Evolutionary conservation across 2,888 invertebrate genomes (phyloP), one percentile per base, ranked within the genome.

Genomic region (Loripinus fragilis): DNA sequence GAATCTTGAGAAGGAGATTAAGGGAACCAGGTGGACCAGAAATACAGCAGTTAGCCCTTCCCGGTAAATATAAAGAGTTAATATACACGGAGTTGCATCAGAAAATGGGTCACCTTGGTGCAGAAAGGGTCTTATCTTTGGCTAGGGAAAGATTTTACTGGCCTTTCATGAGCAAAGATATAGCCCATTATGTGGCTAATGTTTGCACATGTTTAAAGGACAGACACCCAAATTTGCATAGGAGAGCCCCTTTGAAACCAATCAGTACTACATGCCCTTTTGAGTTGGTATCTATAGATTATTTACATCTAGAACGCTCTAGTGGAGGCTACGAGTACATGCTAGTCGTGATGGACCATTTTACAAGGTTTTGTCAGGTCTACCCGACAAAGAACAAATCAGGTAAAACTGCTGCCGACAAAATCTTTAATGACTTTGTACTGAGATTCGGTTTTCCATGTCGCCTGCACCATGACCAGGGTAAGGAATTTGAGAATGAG

Each of bases 281-380:
- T 25, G 78, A 84, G 50, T 30, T 83, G 67, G 80, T 41, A 76
- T 78, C 68, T 76, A 65, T 52, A 71, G 80, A 15, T 78, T 80
- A 41, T 64, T n/a, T n/a, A n/a, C n/a, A n/a, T n/a, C n/a, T n/a
- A n/a, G n/a, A n/a, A n/a, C n/a, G n/a, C n/a, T n/a, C 42, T 41
- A 66, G 71, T 50, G 71, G 75, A 55, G 80, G 77, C 1, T 80
- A 77, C 33, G 75, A 80, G 45, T 82, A 76, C 30, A 74, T 82
- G 12, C 48, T 82, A 1, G 76, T 79, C 20, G 66, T 79, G 10
- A 71, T 78, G 35, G 78, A 81, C 48, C 81, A 81, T 30, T 75
- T 73, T 30, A 81, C 66, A 20, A 50, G 76, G 0, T 82, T 74
- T 67, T 65, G 48, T 0, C 76, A 73, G 68, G 81, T 64, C 12